Evolutionary conservation across 2,888 invertebrate genomes (phyloP).

Genomic region (Theodoxus fluviatilis): DNA sequence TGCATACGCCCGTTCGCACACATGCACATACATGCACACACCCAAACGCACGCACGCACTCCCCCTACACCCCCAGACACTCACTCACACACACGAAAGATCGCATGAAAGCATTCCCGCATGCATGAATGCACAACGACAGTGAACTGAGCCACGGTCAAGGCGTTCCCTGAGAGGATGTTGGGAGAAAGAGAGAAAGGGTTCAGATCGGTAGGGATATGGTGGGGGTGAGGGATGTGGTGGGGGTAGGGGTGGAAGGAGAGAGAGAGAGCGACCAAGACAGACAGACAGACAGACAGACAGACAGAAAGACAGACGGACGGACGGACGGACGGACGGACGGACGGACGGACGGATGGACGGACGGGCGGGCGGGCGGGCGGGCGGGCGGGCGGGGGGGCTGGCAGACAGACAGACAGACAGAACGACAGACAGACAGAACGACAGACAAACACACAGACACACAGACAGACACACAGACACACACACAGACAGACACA

Average conservation of each 20-base stretch:
- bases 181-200: not conserved
- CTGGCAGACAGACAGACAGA: not conserved
- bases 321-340: not conserved
- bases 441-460: not conserved
- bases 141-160: too few species aligned
- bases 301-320: not conserved
- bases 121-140: too few species aligned
- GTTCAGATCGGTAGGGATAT: not conserved
- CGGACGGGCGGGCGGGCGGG: not conserved
- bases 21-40: too few species aligned
- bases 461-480: not conserved
- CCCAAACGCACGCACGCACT: too few species aligned
- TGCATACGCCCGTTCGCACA: too few species aligned
- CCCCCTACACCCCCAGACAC: too few species aligned
- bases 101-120: too few species aligned
- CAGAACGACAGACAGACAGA: not conserved
- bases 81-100: too few species aligned
- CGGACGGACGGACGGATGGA: not conserved
- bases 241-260: not conserved
- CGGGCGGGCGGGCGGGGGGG: not conserved
- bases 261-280: not conserved
- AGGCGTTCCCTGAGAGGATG: too few species aligned
- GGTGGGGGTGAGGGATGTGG: not conserved
- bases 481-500: not conserved
- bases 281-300: not conserved